These are phyloP conservation scores for Prunella fulvescens DNA, from an alignment of 2,113 vertebrate species.

Conservation along the genomic window DNA sequence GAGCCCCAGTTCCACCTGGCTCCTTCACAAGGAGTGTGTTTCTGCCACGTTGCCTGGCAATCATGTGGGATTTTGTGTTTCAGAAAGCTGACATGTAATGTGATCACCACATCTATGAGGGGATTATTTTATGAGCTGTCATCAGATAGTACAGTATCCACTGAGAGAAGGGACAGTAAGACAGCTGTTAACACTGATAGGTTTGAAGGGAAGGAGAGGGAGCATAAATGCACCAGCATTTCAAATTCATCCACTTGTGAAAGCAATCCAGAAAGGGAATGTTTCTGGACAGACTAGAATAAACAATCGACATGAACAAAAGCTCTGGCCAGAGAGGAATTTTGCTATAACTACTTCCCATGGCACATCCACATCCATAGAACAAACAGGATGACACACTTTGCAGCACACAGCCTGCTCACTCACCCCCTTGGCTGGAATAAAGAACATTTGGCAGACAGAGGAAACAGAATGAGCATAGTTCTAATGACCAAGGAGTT, in stretches of 20 bases:
- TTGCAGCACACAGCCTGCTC: not conserved
- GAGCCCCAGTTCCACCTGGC: not conserved
- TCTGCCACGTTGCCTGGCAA: slow-evolving; percentile 31
- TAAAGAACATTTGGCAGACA: not conserved
- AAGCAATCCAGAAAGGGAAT: not conserved
- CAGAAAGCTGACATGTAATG: not conserved
- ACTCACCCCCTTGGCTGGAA: not conserved
- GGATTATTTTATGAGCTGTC: slow-evolving; percentile 25
- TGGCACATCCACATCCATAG: not conserved
- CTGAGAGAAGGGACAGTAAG: not conserved
- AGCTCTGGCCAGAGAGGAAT: not conserved
- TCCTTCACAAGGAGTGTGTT: not conserved
- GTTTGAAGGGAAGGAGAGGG: not conserved
- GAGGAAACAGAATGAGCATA: not conserved
- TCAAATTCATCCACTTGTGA: accelerated
- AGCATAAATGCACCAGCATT: not conserved
- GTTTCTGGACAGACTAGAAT: not conserved
- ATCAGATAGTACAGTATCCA: not conserved
- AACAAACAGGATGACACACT: not conserved
- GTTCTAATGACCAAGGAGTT: not conserved
- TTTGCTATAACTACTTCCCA: not conserved
- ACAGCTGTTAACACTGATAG: slow-evolving; percentile 5
- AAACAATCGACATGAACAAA: not conserved
- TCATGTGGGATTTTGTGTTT: not conserved
- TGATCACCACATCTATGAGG: not conserved